Percentiles rank a stretch among this genome's conserved stretches.
Conservation (phyloP, 2,113 vertebrate genomes). For the Prochilodus magdalenae region DNA sequence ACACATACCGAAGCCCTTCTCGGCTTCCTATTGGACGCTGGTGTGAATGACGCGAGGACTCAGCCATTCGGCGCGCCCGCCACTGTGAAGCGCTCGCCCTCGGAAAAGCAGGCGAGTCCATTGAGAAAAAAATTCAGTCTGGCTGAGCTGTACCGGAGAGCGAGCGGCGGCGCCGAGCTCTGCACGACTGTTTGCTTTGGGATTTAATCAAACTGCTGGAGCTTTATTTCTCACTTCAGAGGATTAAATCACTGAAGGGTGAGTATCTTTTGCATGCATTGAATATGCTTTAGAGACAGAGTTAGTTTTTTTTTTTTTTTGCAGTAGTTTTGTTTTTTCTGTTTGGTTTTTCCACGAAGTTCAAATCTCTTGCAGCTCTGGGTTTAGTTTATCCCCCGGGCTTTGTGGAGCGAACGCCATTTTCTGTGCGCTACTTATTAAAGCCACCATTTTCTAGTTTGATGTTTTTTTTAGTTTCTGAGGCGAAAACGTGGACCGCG, state of each 20-base stretch:
- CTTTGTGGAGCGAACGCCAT: slow-evolving; percentile 70
- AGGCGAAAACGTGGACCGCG: neutral
- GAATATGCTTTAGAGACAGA: neutral
- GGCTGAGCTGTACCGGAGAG: slow-evolving; percentile 50
- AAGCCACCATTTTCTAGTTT: slow-evolving; percentile 61
- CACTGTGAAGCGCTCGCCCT: slow-evolving; percentile 7
- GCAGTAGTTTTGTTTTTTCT: neutral
- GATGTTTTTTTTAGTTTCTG: slow-evolving; percentile 2
- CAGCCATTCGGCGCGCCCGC: slow-evolving; percentile 62
- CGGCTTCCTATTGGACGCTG: slow-evolving; percentile 56
- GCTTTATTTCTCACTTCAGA: neutral
- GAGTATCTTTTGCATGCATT: slow-evolving; percentile 32
- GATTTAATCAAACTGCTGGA: slow-evolving; percentile 14
- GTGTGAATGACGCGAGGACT: slow-evolving; percentile 49
- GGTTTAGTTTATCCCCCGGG: slow-evolving; percentile 32
- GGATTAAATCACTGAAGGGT: slow-evolving; percentile 33
- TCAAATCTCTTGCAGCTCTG: slow-evolving; percentile 13
- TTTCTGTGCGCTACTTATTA: slow-evolving; percentile 66
- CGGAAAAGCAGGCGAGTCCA: slow-evolving; percentile 63
- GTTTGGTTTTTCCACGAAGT: slow-evolving; percentile 36
- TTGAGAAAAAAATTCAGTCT: slow-evolving; percentile 74
- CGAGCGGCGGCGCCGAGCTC: slow-evolving; percentile 49
- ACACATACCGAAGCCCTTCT: slow-evolving; percentile 40
- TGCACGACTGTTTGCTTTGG: slow-evolving; percentile 23
- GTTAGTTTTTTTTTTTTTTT: neutral